Evolutionary conservation across 2,113 vertebrate genomes (phyloP).

Genomic region (Amazona vittata): DNA sequence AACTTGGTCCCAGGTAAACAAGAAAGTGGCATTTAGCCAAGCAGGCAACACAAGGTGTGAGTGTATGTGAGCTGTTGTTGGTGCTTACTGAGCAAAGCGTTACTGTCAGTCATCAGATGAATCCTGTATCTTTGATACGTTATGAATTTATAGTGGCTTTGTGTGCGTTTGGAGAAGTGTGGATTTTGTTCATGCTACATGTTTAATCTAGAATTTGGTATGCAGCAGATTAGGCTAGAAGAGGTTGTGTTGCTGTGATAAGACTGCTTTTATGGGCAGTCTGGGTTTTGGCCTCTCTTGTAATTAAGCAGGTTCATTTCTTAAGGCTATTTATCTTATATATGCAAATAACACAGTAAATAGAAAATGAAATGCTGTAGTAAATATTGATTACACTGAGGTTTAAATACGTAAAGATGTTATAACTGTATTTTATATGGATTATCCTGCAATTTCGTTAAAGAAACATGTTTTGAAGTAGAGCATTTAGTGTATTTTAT

Average conservation of each 20-base stretch:
- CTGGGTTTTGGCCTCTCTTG: background rate
- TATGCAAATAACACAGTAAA: background rate
- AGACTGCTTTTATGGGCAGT: background rate
- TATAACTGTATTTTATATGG: background rate
- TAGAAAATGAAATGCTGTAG: background rate
- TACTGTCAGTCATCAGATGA: background rate
- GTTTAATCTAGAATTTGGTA: background rate
- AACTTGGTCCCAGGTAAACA: conserved; percentile 90
- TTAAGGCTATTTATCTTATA: background rate
- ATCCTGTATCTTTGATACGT: background rate
- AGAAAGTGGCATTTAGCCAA: background rate
- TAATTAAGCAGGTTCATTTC: conserved; percentile 16
- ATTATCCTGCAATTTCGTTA: background rate
- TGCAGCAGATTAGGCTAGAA: background rate
- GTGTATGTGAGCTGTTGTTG: fast-evolving
- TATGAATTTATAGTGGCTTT: background rate
- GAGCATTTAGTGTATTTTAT: background rate
- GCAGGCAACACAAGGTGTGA: background rate
- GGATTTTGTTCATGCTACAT: background rate
- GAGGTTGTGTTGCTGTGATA: background rate
- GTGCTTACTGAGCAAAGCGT: background rate
- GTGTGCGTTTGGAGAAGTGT: background rate
- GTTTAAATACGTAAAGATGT: background rate
- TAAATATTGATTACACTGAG: conserved; percentile 14
- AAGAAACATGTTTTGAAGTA: background rate